phyloP scores from a whole-genome alignment of 1,140 invertebrate genomes.

The Aphelinus atriplicis region DNA sequence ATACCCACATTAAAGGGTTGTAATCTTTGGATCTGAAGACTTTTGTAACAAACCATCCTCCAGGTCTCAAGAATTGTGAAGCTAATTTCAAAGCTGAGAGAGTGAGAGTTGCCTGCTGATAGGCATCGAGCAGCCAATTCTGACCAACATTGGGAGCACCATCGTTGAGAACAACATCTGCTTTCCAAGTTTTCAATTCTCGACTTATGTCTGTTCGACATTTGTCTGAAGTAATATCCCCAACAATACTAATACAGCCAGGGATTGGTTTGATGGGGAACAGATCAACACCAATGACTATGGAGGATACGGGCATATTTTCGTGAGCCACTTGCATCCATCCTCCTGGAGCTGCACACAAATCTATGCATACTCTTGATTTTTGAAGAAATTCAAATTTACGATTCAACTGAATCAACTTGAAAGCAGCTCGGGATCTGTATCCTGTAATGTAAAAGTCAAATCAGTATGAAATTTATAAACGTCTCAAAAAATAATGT shows the following conservation, averaged over 20 bases:
- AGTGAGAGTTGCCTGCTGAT: slow-evolving; percentile 90
- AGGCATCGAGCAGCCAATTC: slow-evolving; percentile 98
- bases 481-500: slow-evolving; percentile 15
- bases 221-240: slow-evolving; percentile 98
- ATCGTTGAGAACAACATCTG: slow-evolving; percentile 95
- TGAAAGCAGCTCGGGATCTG: slow-evolving; percentile 97
- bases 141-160: slow-evolving; percentile 98
- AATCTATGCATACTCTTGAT: slow-evolving; percentile 94
- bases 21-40: slow-evolving; percentile 99
- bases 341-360: slow-evolving; percentile 99
- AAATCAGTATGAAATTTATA: slow-evolving; percentile 8
- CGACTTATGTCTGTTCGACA: slow-evolving; percentile 80
- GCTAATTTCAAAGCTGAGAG: slow-evolving; percentile 93
- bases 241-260: slow-evolving; percentile 88
- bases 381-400: slow-evolving; percentile 98
- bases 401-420: slow-evolving; percentile 96
- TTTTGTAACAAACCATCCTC: slow-evolving; percentile 99
- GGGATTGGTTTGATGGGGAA: slow-evolving; percentile 94
- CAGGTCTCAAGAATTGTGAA: slow-evolving; percentile 88
- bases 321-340: slow-evolving; percentile 99
- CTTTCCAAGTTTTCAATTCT: slow-evolving; percentile 95
- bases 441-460: slow-evolving; percentile 75
- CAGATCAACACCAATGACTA: slow-evolving; percentile 96
- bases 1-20: slow-evolving; percentile 91
- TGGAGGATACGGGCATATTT: slow-evolving; percentile 96